Conservation (phyloP, 2,113 vertebrate genomes). For the Prunella himalayana region DNA sequence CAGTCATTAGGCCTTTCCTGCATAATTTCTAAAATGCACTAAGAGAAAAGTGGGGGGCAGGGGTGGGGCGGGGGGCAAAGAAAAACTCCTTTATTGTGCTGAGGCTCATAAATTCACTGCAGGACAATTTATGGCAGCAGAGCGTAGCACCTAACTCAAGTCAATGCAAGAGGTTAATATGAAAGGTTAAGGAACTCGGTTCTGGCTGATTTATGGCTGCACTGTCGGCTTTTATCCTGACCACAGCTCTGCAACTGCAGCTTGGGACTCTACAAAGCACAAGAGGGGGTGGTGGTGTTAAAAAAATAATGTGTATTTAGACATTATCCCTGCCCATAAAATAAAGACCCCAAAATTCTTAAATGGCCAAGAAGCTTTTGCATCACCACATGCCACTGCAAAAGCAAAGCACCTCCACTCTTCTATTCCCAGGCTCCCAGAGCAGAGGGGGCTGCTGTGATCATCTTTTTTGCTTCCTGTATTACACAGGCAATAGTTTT, state of each 20-base stretch:
- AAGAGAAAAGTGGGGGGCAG: not conserved
- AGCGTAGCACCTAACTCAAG: slow-evolving; percentile 70
- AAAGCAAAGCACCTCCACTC: not conserved
- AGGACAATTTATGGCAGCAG: slow-evolving; percentile 64
- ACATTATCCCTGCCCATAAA: slow-evolving; percentile 60
- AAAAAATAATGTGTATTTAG: slow-evolving; percentile 55
- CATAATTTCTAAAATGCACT: not conserved
- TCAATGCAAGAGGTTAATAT: slow-evolving; percentile 79
- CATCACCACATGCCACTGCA: not conserved
- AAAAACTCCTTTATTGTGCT: slow-evolving; percentile 45
- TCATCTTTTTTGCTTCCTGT: not conserved
- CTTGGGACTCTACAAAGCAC: slow-evolving; percentile 43
- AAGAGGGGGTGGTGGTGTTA: slow-evolving; percentile 29
- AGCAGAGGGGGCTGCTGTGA: not conserved
- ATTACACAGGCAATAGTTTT: not conserved
- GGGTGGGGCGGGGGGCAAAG: not conserved
- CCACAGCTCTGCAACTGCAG: slow-evolving; percentile 48
- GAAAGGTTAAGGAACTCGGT: slow-evolving; percentile 73
- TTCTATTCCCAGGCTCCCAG: not conserved
- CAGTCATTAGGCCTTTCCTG: slow-evolving; percentile 51
- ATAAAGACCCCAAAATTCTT: slow-evolving; percentile 51
- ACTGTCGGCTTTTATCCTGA: slow-evolving; percentile 67
- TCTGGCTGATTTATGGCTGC: slow-evolving; percentile 70
- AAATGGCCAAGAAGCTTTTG: not conserved
- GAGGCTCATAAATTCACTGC: slow-evolving; percentile 72